Conservation (phyloP, 2,888 invertebrate species). For the Tanytarsus gracilentus region DNA sequence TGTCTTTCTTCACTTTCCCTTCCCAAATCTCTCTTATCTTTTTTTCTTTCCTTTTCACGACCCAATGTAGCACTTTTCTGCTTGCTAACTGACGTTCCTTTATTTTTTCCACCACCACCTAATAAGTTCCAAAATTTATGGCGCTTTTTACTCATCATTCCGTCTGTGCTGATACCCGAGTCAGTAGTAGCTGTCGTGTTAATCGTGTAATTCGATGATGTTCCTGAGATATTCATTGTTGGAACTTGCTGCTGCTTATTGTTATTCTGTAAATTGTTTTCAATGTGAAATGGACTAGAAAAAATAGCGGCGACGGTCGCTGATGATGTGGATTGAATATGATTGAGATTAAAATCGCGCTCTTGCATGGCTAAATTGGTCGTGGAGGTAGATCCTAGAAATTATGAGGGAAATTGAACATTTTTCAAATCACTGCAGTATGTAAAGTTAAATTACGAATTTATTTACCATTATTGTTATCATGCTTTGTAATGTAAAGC, state of each 20-base stretch:
- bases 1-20: conserved; percentile 47
- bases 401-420: too few relatives aligned
- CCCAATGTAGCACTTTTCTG: conserved; percentile 61
- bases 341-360: conserved; percentile 10
- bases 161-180: conserved; percentile 32
- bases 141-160: conserved; percentile 43
- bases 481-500: conserved; percentile 30
- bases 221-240: conserved; percentile 26
- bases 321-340: neutral
- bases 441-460: too few relatives aligned
- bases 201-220: conserved; percentile 28
- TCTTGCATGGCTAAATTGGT: conserved; percentile 9
- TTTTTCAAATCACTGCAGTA: too few relatives aligned
- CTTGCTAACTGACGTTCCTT: conserved; percentile 46
- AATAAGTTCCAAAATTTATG: conserved; percentile 60
- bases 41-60: conserved; percentile 51
- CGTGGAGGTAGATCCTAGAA: conserved; percentile 8
- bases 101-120: conserved; percentile 46
- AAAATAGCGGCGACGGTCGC: too few relatives aligned
- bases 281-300: conserved; percentile 14
- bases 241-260: conserved; percentile 35
- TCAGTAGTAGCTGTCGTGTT: conserved; percentile 27
- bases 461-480: conserved; percentile 3
- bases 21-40: conserved; percentile 39
- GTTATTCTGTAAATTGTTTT: conserved; percentile 34